A percentile compares a stretch with the other conserved stretches of the same genome.
Conservation (phyloP, 1,140 invertebrate species). For the Drosophila bipectinata region DNA sequence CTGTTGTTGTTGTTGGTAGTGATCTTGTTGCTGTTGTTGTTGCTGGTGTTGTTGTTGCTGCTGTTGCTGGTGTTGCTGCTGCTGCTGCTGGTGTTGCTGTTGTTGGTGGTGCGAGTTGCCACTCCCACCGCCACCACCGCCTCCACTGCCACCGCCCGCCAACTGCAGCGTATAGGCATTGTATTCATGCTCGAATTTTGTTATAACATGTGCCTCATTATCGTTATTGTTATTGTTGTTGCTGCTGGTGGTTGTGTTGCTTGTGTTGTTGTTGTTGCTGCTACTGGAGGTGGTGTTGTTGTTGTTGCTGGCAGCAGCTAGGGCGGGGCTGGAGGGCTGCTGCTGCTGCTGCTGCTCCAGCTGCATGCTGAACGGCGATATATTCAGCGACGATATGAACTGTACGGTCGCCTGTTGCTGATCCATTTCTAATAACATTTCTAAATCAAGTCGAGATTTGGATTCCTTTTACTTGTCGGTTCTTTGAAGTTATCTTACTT, state of each 20-base stretch:
- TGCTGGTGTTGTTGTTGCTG: constrained; percentile 65
- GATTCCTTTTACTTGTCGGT: too few species aligned
- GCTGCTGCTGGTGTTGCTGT: constrained; percentile 66
- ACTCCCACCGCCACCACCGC: constrained; percentile 18
- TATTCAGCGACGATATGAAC: constrained; percentile 92
- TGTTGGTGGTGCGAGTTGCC: constrained; percentile 58
- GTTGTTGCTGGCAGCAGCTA: constrained; percentile 84
- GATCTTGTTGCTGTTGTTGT: constrained; percentile 50
- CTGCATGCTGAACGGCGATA: constrained; percentile 92
- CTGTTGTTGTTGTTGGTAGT: constrained; percentile 64
- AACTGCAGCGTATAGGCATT: constrained; percentile 73
- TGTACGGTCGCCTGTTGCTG: constrained; percentile 90
- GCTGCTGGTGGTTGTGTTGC: constrained; percentile 7
- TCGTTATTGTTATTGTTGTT: constrained; percentile 59
- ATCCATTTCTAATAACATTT: constrained; percentile 92
- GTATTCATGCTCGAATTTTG: constrained; percentile 71
- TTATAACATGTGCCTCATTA: constrained; percentile 63
- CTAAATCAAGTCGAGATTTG: too few species aligned
- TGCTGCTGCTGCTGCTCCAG: constrained; percentile 89
- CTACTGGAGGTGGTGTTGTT: constrained; percentile 44
- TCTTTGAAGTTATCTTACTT: constrained; percentile 13
- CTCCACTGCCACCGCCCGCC: constrained; percentile 33
- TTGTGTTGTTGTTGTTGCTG: constrained; percentile 47
- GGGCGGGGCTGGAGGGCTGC: constrained; percentile 86
- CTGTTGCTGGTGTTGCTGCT: constrained; percentile 63